Conservation (phyloP, 2,888 invertebrate genomes). For the Synergus japonicus region DNA sequence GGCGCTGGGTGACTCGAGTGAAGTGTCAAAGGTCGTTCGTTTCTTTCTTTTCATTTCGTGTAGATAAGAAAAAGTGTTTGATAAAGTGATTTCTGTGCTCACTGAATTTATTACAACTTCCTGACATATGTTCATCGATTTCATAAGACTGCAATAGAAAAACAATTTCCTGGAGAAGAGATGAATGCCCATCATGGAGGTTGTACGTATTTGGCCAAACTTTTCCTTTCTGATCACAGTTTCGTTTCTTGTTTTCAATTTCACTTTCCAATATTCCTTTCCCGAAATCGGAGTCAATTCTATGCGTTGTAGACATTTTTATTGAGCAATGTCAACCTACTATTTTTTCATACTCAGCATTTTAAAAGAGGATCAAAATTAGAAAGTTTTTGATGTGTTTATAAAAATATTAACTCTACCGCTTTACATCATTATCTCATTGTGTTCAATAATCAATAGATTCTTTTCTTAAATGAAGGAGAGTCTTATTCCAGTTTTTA, state of each 20-base stretch:
- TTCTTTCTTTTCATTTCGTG: conserved; percentile 39
- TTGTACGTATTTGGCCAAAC: conserved; percentile 49
- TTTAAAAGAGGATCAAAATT: neutral
- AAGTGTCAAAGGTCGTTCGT: conserved; percentile 70
- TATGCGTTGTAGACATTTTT: neutral
- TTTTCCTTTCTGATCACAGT: neutral
- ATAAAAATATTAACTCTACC: too few species aligned
- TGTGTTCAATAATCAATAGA: too few species aligned
- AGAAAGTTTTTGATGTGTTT: conserved; percentile 7
- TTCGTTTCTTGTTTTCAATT: neutral
- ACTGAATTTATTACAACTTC: conserved; percentile 10
- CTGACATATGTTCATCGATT: neutral
- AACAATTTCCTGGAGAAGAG: conserved; percentile 55
- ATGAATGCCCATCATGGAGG: conserved; percentile 71
- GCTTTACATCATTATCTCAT: too few species aligned
- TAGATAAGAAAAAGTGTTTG: conserved; percentile 42
- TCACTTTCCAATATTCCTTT: neutral
- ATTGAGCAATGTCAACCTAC: neutral
- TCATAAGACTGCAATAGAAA: conserved; percentile 24
- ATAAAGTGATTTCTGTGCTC: neutral
- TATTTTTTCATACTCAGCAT: neutral
- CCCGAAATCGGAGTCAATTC: neutral
- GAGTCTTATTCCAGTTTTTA: too few species aligned
- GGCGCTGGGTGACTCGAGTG: conserved; percentile 72
- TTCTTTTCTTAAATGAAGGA: too few species aligned